Evolutionary conservation across 2,113 vertebrate species (phyloP).

Genomic region (Vanacampus margaritifer): DNA sequence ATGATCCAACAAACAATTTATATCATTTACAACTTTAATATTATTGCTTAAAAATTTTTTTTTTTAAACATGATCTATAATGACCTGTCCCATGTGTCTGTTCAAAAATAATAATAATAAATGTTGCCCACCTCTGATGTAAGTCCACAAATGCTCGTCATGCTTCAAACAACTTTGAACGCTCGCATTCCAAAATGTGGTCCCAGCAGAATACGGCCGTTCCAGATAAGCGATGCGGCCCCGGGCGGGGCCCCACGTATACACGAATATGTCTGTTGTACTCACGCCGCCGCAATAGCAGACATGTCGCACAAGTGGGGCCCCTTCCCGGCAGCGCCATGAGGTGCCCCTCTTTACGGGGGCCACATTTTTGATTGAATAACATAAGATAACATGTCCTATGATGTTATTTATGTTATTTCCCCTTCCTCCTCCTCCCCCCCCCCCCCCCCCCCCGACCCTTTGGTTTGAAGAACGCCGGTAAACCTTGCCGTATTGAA

Average conservation of each 20-base stretch:
- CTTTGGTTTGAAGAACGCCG: slow-evolving; percentile 88
- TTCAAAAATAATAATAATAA: too few species aligned
- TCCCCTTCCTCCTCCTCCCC: slow-evolving; percentile 67
- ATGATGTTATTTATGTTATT: slow-evolving; percentile 99
- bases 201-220: slow-evolving; percentile 95
- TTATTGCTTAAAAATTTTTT: too few species aligned
- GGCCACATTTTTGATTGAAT: slow-evolving; percentile 93
- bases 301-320: slow-evolving; percentile 82
- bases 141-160: neutral
- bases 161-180: neutral
- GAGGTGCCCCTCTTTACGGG: slow-evolving; percentile 70
- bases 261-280: slow-evolving; percentile 79
- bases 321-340: slow-evolving; percentile 84
- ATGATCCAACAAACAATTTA: too few species aligned
- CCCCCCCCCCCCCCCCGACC: slow-evolving; percentile 51
- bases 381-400: slow-evolving; percentile 99
- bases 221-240: slow-evolving; percentile 94
- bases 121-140: too few species aligned
- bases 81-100: too few species aligned
- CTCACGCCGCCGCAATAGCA: slow-evolving; percentile 17
- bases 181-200: slow-evolving; percentile 40
- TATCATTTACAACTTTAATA: too few species aligned
- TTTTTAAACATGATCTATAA: too few species aligned
- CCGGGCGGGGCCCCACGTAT: slow-evolving; percentile 80
- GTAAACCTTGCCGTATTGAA: slow-evolving; percentile 99